These are phyloP conservation scores for Lordiphosa andalusiaca DNA, from an alignment of 2,888 invertebrate genomes.

Conservation along the genomic window DNA sequence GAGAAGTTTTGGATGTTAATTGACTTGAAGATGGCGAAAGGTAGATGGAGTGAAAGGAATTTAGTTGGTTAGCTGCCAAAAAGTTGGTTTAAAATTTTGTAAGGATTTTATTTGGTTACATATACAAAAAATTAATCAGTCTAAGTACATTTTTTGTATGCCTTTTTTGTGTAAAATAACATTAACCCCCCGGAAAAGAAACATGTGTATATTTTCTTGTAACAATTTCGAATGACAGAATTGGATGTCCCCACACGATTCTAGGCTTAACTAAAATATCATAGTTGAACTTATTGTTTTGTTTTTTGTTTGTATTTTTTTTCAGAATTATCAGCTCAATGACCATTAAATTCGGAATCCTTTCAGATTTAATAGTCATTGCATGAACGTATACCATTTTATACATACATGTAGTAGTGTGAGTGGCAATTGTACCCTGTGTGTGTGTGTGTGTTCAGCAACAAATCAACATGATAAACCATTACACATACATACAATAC, in stretches of 20 bases:
- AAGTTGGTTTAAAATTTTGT: neutral
- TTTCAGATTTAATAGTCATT: conserved; percentile 6
- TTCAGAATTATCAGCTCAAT: conserved; percentile 9
- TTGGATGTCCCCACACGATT: conserved; percentile 10
- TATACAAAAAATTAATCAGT: conserved; percentile 75
- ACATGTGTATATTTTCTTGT: conserved; percentile 14
- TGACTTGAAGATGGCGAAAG: conserved; percentile 2
- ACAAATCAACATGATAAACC: conserved; percentile 48
- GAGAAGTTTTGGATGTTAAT: conserved; percentile 25
- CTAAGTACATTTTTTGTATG: conserved; percentile 61
- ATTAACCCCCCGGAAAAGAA: conserved; percentile 23
- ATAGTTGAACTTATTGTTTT: conserved; percentile 9
- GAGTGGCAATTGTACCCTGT: conserved; percentile 18
- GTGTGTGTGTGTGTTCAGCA: conserved; percentile 36
- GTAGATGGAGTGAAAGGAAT: neutral
- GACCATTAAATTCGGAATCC: conserved; percentile 17
- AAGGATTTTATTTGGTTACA: conserved; percentile 26
- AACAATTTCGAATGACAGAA: conserved; percentile 18
- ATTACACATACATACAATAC: conserved; percentile 38
- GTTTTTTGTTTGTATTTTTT: neutral
- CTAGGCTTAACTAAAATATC: conserved; percentile 16
- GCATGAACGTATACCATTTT: conserved; percentile 2
- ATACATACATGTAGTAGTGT: conserved; percentile 12
- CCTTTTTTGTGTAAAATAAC: conserved; percentile 22
- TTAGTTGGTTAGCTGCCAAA: neutral